Base-by-base conservation (phyloP, 2,797 vertebrate genomes). In the Lithobates sylvaticus region DNA sequence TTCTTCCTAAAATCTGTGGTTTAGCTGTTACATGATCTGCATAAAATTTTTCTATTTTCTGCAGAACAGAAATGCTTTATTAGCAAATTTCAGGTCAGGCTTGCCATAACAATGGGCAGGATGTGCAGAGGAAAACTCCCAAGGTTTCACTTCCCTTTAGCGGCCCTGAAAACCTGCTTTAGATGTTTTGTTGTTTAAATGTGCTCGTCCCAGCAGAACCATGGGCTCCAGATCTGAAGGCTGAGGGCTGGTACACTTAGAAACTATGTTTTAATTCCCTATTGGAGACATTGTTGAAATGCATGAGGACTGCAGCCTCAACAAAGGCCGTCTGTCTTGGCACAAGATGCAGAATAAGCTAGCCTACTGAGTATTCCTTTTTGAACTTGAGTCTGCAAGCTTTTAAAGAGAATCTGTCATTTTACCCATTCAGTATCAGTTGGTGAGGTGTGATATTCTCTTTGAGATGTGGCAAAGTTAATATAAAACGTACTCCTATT, bases 51-150 rank as follows among this genome's bases (percentile, higher is more conserved):
- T 71, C 27, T 50, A 29, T 73, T 13, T 58, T 34, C 32, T 39
- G 23, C 10, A 27, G 18, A 73, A 44, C 27, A 21, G 15, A 42
- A 64, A 64, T 42, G 70, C 70, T 74, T n/a, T 27, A 42, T 23
- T 13, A n/a, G 70, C 54, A 44, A 10, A 23, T 82, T 73, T 64
- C 27, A 58, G 65, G 39, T 73, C 54, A 82, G 34, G 39, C 72
- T 32, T 71, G 16, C 6, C 44, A 64, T 73, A 74, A 65, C 27
- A 65, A 6, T 50, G 9, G 29, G 34, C 29, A 61, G 34, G 26
- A 69, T 81, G 69, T 34, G 29, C 50, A 65, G 10, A 42, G n/a
- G 32, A 82, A 42, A 82, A 34, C 34, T 65, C 58, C 79, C 70
- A 73, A 64, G 36, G 15, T 82, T 73, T 73, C 65, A 67, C 65